Base-by-base conservation (phyloP, 2,888 invertebrate species). In the Ectemnius lituratus region DNA sequence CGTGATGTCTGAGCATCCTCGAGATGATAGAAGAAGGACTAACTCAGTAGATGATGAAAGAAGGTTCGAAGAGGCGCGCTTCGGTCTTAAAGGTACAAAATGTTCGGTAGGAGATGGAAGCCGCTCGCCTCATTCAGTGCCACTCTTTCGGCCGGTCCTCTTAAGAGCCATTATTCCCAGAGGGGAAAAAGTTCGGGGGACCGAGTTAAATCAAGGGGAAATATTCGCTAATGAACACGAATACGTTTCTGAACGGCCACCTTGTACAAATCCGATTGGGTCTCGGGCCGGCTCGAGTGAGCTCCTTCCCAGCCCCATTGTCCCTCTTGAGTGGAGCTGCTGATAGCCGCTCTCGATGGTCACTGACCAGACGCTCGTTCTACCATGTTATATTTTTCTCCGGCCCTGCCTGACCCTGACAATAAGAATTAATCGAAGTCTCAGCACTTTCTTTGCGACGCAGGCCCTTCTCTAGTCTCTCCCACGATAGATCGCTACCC, bases 381-480 rank as follows among this genome's bases (percentile, higher is more conserved):
- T 37, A 76, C 77, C 79, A 75, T 80, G 81, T 85, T 85, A 86
- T 84, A 85, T 85, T 86, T 83, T 80, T 76, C 71, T 75, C 68
- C 70, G 47, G 60, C 72, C 49, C 76, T 66, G 76, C 63, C 84
- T 86, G 85, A 86, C 82, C 83, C 81, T 85, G 86, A 86, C 86
- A 84, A 86, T 86, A 86, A 86, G 84, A 86, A 86, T 86, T 86
- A 86, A 86, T 86, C 84, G 87, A 85, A 77, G 80, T 80, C 82
- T 82, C 78, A 79, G 81, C 84, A 79, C 80, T 83, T 82, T 80
- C 66, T 67, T 75, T 69, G 64, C 63, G 46, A 67, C 62, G 59
- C 74, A 63, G 57, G 16, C 70, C 58, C 57, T 60, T 72, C 67
- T 66, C 62, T 58, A 47, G 18, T 13, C 65, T 64, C 20, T 57